Evolutionary conservation across 2,888 invertebrate species (phyloP).

Genomic region (Ectobius pallidus): DNA sequence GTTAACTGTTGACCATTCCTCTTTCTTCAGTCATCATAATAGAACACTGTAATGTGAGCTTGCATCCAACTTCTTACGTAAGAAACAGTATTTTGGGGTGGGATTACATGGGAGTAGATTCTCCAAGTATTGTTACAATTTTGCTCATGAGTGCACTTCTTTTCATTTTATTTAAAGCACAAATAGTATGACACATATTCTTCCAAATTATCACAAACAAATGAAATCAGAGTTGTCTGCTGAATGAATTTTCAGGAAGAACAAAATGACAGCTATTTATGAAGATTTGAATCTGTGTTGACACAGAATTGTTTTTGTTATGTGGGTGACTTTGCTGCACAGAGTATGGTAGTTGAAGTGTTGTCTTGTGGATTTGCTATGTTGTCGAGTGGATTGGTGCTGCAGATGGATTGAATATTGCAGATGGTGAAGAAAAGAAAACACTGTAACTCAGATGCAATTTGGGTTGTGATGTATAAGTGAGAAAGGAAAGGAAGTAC

Average conservation of each 20-base stretch:
- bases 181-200: conserved; percentile 41
- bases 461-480: conserved; percentile 14
- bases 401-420: conserved; percentile 24
- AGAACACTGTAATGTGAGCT: conserved; percentile 23
- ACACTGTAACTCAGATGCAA: neutral
- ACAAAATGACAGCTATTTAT: neutral
- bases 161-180: conserved; percentile 42
- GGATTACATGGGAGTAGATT: conserved; percentile 4
- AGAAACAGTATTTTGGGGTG: conserved; percentile 35
- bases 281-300: neutral
- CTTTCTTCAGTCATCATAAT: conserved; percentile 27
- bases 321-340: conserved; percentile 16
- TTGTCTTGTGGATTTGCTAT: conserved; percentile 16
- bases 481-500: neutral
- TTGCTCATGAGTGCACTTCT: conserved; percentile 44
- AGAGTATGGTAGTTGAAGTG: conserved; percentile 20
- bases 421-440: conserved; percentile 11
- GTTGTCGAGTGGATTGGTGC: conserved; percentile 27
- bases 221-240: conserved; percentile 3
- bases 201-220: conserved; percentile 33
- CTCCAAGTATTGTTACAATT: conserved; percentile 34
- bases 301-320: conserved; percentile 28
- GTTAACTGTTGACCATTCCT: conserved; percentile 40
- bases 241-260: neutral
- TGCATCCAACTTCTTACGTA: conserved; percentile 10